Conservation (phyloP, 2,113 vertebrate species). For the Megatriorchis doriae region DNA sequence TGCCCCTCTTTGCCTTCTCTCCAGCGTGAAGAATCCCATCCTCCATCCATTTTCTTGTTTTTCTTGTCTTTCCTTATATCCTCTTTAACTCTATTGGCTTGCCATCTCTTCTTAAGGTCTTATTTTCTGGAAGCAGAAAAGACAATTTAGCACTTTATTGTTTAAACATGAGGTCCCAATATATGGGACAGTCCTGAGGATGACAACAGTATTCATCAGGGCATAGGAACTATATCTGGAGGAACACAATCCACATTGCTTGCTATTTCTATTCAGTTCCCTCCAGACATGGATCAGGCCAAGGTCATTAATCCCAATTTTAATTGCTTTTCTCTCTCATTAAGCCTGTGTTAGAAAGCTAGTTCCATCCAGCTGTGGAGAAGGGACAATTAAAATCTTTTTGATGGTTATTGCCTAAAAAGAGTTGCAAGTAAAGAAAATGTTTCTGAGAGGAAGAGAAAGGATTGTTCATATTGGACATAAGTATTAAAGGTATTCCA, state of each 20-base stretch:
- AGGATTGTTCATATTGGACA: background rate
- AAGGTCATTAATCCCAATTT: conserved; percentile 37
- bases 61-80: background rate
- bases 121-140: background rate
- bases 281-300: background rate
- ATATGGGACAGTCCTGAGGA: background rate
- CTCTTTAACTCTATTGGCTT: background rate
- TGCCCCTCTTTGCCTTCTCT: background rate
- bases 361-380: background rate
- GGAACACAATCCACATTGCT: background rate
- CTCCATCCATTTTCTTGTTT: background rate
- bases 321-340: conserved; percentile 53
- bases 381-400: background rate
- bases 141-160: background rate
- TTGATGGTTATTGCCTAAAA: background rate
- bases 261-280: background rate
- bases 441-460: background rate
- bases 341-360: conserved; percentile 4
- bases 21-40: background rate
- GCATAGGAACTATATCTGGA: background rate
- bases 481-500: background rate
- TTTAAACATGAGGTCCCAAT: background rate
- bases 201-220: background rate
- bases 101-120: background rate
- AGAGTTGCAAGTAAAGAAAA: background rate